Evolutionary conservation across 2,113 vertebrate genomes (phyloP), one percentile per base, ranked within the genome.

Genomic region (Riparia riparia): DNA sequence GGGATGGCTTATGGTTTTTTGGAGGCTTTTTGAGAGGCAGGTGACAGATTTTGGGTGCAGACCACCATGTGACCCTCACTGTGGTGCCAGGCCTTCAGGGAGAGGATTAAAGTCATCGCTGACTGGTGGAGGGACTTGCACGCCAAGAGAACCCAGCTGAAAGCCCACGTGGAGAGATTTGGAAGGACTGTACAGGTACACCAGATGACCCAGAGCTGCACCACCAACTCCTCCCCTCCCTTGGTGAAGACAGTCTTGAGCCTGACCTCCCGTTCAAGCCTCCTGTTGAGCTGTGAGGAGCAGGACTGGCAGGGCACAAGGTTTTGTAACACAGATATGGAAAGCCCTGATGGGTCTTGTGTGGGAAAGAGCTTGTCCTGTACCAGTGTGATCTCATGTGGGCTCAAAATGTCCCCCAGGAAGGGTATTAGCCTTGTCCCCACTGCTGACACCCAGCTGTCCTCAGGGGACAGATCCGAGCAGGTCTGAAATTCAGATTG

Each of bases 141-240:
- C 0, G 3, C 60, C 63, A 97, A 97, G 69, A 91, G 97, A 10
- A 78, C 96, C 42, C 94, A 97, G 69, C 78, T 97, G 49, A 98
- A 97, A 70, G 68, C 95, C n/a, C 89, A 97, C 3, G 86, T 97
- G 56, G 54, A 96, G 49, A 96, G 96, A 57, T 98, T 95, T 29
- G 92, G 97, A 65, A 97, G 65, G 9, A 97, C 97, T 89, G 82
- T 98, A 42, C 98, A 98, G 98, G 99, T 72, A 16, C 12, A 19
- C 16, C 21, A 25, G 44, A 26, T 15, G 16, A 10, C 28, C 28
- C 14, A 13, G 28, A 69, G 41, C 53, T 21, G 2, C 17, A 32
- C 1, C 31, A 66, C 42, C 71, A 32, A 6, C 5, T 19, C 28
- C 49, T 80, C 6, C 44, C 9, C 12, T 17, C 22, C n/a, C 12